Evolutionary conservation across 2,888 invertebrate species (phyloP).

Genomic region (Calliopum simillimum): DNA sequence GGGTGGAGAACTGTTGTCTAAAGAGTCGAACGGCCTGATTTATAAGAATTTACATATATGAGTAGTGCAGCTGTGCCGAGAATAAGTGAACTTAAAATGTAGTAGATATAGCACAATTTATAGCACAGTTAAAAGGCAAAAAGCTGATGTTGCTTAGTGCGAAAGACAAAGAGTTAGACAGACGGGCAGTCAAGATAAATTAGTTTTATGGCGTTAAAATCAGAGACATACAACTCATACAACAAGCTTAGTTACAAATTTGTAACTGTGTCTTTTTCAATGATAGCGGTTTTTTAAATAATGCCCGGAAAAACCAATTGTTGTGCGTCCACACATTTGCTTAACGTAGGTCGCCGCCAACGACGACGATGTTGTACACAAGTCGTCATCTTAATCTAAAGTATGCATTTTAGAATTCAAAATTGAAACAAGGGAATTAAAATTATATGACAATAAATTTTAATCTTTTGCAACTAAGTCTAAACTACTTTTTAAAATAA

Average conservation of each 20-base stretch:
- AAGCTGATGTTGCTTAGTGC: too few relatives aligned
- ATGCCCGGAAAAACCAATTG: constrained; percentile 68
- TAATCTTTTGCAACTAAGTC: constrained; percentile 49
- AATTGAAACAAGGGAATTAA: constrained; percentile 14
- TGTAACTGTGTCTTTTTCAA: neutral
- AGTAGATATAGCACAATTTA: too few relatives aligned
- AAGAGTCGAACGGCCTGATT: neutral
- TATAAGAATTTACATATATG: too few relatives aligned
- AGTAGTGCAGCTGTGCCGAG: neutral
- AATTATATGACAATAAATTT: constrained; percentile 57
- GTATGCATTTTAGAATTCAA: neutral
- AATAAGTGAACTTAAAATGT: neutral
- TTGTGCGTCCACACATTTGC: constrained; percentile 61
- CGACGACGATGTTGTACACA: neutral
- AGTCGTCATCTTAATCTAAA: constrained; percentile 25
- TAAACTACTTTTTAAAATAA: neutral
- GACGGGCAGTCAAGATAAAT: neutral
- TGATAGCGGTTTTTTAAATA: constrained; percentile 20
- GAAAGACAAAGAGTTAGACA: constrained; percentile 4
- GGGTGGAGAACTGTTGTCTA: neutral
- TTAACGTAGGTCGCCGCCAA: constrained; percentile 36
- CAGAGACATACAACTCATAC: neutral
- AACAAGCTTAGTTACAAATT: neutral
- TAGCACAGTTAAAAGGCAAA: too few relatives aligned
- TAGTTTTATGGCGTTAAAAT: neutral